These are phyloP conservation scores for Chaetogeoica ovagalla DNA, from an alignment of 2,888 invertebrate species.

Conservation along the genomic window DNA sequence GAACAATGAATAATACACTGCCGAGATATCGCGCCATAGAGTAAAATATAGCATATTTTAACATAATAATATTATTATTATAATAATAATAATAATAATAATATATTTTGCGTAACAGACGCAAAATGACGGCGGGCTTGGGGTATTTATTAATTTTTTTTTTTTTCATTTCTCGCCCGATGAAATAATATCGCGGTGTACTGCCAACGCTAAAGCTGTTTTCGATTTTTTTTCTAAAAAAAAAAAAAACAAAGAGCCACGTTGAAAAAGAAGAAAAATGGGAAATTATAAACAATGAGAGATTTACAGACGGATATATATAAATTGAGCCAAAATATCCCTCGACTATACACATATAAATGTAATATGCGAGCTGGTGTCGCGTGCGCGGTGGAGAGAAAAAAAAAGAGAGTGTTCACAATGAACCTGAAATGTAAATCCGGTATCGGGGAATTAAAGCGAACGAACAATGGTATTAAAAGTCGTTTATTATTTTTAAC, in stretches of 20 bases:
- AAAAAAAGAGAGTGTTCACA: slow-evolving; percentile 34
- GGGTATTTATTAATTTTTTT: too few relatives aligned
- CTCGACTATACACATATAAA: slow-evolving; percentile 15
- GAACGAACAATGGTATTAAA: slow-evolving; percentile 34
- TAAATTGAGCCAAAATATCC: slow-evolving; percentile 48
- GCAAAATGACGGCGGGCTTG: too few relatives aligned
- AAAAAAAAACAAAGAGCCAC: slow-evolving; percentile 24
- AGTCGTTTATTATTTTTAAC: slow-evolving; percentile 34
- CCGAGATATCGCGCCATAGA: too few relatives aligned
- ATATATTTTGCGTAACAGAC: too few relatives aligned
- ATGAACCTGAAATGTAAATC: slow-evolving; percentile 47
- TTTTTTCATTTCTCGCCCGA: too few relatives aligned
- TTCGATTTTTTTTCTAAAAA: slow-evolving; percentile 17
- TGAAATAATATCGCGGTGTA: too few relatives aligned
- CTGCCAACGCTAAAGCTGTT: slow-evolving; percentile 7
- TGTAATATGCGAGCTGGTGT: slow-evolving; percentile 14
- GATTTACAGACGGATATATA: slow-evolving; percentile 28
- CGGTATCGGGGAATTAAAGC: slow-evolving; percentile 43
- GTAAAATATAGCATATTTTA: too few relatives aligned
- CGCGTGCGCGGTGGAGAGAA: not conserved
- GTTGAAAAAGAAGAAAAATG: slow-evolving; percentile 25
- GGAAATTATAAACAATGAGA: slow-evolving; percentile 44
- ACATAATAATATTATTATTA: too few relatives aligned
- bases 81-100: too few relatives aligned
- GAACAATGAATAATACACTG: too few relatives aligned